Conservation (phyloP, 1,140 invertebrate species). For the Fopius arisanus region DNA sequence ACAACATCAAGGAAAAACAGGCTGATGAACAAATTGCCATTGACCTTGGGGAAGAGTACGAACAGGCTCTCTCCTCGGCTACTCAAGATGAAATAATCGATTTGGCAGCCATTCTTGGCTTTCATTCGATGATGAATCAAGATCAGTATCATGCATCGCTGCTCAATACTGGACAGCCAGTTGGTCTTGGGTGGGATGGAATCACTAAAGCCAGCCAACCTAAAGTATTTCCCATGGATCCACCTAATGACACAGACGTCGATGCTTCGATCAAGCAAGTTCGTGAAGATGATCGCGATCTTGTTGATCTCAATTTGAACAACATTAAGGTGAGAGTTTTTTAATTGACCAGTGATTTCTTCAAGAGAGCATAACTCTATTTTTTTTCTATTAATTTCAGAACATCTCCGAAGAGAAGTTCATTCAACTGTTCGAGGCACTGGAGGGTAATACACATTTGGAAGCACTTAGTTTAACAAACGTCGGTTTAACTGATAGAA, state of each 20-base stretch:
- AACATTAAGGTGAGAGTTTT: constrained; percentile 85
- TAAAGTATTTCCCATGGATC: constrained; percentile 89
- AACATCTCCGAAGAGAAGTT: constrained; percentile 97
- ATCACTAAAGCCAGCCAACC: constrained; percentile 93
- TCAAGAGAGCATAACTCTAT: no score
- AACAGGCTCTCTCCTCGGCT: constrained; percentile 88
- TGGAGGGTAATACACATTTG: constrained; percentile 90
- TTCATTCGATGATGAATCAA: constrained; percentile 99
- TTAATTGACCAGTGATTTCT: no score
- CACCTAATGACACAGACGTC: constrained; percentile 93
- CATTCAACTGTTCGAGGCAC: constrained; percentile 84
- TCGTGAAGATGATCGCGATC: constrained; percentile 84
- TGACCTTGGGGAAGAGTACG: constrained; percentile 95
- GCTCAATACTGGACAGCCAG: constrained; percentile 87
- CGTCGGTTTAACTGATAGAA: constrained; percentile 89
- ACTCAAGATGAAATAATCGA: constrained; percentile 99
- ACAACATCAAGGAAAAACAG: constrained; percentile 77
- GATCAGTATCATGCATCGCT: constrained; percentile 98
- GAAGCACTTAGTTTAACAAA: constrained; percentile 93
- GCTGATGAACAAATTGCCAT: constrained; percentile 90
- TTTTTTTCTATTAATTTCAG: constrained; percentile 62
- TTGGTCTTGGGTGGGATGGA: constrained; percentile 89
- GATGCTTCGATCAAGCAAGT: constrained; percentile 90
- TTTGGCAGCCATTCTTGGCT: constrained; percentile 97
- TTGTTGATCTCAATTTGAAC: constrained; percentile 94